Percentiles rank a stretch among this genome's conserved stretches.
Conservation (phyloP, 1,140 invertebrate species). For the Coelopa frigida region DNA sequence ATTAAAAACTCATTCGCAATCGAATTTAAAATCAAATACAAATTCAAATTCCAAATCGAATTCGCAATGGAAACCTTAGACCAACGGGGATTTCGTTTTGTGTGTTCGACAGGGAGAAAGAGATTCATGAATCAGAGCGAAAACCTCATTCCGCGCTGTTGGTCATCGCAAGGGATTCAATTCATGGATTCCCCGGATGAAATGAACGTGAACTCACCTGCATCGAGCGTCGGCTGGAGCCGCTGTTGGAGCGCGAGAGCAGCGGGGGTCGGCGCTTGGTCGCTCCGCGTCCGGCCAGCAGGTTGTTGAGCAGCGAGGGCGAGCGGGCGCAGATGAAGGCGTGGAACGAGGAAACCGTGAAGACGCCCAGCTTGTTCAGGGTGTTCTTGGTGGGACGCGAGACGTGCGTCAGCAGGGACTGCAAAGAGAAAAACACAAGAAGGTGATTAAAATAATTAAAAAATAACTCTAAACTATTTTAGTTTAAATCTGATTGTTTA, state of each 20-base stretch:
- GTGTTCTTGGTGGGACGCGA: conserved; percentile 91
- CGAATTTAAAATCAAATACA: too few relatives aligned
- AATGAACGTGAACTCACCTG: conserved; percentile 57
- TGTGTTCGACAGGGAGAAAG: too few relatives aligned
- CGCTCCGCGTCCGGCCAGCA: conserved; percentile 81
- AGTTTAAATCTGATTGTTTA: background rate
- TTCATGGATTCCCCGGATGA: too few relatives aligned
- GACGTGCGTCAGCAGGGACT: conserved; percentile 92
- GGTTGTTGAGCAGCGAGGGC: conserved; percentile 84
- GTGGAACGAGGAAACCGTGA: conserved; percentile 96
- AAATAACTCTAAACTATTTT: background rate
- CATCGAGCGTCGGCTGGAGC: conserved; percentile 70
- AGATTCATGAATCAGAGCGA: too few relatives aligned
- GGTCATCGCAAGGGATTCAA: too few relatives aligned
- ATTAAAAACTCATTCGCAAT: too few relatives aligned
- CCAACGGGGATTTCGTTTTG: too few relatives aligned
- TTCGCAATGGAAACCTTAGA: too few relatives aligned
- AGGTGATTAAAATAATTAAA: background rate
- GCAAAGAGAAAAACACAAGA: conserved; percentile 40
- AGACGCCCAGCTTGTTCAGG: conserved; percentile 90
- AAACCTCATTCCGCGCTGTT: too few relatives aligned
- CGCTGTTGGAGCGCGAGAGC: conserved; percentile 81
- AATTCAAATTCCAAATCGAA: too few relatives aligned
- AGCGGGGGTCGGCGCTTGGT: conserved; percentile 80
- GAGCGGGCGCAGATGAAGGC: conserved; percentile 94